Evolutionary conservation across 1,140 invertebrate species (phyloP), one percentile per base, ranked within the genome.

Genomic region (Carposina sasakii): DNA sequence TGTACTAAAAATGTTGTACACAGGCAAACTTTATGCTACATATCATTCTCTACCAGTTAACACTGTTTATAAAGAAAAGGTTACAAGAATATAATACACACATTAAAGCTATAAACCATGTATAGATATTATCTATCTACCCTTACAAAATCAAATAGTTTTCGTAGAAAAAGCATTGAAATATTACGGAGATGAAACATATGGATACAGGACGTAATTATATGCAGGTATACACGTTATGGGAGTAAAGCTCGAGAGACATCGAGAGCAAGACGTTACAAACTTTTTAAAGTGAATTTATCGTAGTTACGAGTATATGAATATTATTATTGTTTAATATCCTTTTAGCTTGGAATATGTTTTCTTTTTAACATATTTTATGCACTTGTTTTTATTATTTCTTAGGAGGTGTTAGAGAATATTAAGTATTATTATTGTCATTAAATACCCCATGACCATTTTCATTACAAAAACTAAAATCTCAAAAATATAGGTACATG

Each of bases 141-240:
- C 6, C 24, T 28, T 28, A 6, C 24, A 6, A 28, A 12, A 6
- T 28, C 6, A 6, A 28, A 12, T 28, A 28, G 6, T 6, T 6
- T 28, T 28, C 24, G 6, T 28, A 28, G 12, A 28, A 28, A 6
- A 28, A 28, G 12, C 6, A 40, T 58, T 49, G 36, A 48, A 39
- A 31, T 47, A 47, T 23, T 23, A 5, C 15, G 15, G 17, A 34
- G 33, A 34, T 21, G 36, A 20, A 39, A 39, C 20, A 21, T 12
- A 39, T 39, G 52, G 55, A 57, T 57, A 52, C 59, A 63, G 63
- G 61, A 67, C 58, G 67, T 76, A 61, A 65, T 71, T 69, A 67
- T 55, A 28, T 16, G 51, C 65, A 68, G 65, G 60, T 61, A 67
- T n/a, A 23, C n/a, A 34, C 20, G 43, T n/a, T n/a, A n/a, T 43